Conservation (phyloP, 2,113 vertebrate species). For the Egretta garzetta region DNA sequence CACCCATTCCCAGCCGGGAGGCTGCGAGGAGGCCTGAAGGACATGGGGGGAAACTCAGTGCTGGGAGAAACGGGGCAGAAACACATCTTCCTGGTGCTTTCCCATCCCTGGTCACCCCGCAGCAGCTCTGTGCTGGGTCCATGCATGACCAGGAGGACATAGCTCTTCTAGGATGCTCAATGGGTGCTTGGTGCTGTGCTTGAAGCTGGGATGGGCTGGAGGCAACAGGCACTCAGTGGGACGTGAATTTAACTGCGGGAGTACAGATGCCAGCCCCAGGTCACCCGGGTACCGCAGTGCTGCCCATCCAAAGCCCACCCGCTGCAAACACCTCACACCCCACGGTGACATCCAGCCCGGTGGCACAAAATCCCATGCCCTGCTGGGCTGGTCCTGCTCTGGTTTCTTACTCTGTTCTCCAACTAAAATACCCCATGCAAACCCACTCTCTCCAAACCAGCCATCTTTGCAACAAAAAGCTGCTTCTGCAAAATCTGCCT, state of each 20-base stretch:
- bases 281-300: too few relatives aligned
- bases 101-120: accelerated
- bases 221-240: accelerated
- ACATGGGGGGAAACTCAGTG: accelerated
- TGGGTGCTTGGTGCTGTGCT: neutral
- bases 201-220: neutral
- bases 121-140: neutral
- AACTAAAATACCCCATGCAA: neutral
- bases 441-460: neutral
- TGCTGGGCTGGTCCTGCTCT: neutral
- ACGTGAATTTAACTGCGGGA: accelerated
- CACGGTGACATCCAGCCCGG: neutral
- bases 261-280: too few relatives aligned
- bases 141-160: accelerated
- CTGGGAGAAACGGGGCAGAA: neutral
- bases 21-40: neutral
- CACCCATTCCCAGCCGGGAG: neutral
- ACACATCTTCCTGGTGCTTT: neutral
- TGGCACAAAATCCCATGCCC: neutral
- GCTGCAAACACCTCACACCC: neutral
- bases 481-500: neutral
- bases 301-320: neutral
- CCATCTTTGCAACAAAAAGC: neutral
- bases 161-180: neutral
- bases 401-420: neutral